Percentiles rank a stretch among this genome's conserved stretches.
phyloP scores from a whole-genome alignment of 2,888 invertebrate genomes.

The Epiblema foenella region DNA sequence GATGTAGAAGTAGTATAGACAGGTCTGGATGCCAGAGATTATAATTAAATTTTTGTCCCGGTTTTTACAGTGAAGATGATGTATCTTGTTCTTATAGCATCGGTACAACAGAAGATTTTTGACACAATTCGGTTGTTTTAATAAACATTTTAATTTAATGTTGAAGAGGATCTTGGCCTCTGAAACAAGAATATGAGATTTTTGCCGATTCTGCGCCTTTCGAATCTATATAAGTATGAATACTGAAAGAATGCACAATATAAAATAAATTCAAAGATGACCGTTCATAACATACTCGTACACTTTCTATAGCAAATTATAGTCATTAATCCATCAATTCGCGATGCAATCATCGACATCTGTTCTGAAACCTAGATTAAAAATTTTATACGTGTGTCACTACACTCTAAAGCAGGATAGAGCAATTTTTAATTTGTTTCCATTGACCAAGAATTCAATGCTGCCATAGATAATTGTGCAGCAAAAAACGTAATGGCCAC shows the following conservation, averaged over 20 bases:
- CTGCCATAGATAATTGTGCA: constrained; percentile 27
- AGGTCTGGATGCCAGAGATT: background rate
- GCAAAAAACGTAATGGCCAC: constrained; percentile 37
- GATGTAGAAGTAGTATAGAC: background rate
- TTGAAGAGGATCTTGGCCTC: no score
- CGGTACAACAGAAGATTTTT: background rate
- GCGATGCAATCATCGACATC: background rate
- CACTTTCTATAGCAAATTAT: background rate
- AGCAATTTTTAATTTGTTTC: constrained; percentile 11
- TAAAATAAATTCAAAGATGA: no score
- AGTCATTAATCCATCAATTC: background rate
- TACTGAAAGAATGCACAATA: background rate
- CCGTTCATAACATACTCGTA: no score
- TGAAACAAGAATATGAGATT: no score
- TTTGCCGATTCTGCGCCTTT: no score
- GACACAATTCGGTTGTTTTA: background rate
- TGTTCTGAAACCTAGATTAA: background rate
- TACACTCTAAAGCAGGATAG: background rate
- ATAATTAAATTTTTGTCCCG: background rate
- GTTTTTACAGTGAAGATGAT: background rate
- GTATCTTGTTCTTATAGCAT: background rate
- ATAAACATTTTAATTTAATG: background rate
- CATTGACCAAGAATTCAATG: constrained; percentile 29
- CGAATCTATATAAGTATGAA: background rate
- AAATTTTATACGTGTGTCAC: background rate